Conservation (phyloP, 2,113 vertebrate genomes). For the Anhinga anhinga region DNA sequence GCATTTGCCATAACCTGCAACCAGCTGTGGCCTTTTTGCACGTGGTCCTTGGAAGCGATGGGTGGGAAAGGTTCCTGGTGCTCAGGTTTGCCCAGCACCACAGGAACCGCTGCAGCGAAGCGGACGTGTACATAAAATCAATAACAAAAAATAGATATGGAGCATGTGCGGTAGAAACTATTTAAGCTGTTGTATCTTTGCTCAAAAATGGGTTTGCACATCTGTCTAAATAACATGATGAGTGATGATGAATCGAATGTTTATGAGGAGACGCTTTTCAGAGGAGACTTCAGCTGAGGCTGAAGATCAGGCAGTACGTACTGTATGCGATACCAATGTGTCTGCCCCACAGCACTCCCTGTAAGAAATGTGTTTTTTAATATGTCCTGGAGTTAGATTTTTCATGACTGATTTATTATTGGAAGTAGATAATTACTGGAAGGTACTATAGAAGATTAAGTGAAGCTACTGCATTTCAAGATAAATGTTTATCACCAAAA, state of each 20-base stretch:
- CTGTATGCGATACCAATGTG: not conserved
- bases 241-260: not conserved
- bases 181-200: not conserved
- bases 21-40: not conserved
- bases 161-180: not conserved
- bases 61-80: not conserved
- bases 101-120: not conserved
- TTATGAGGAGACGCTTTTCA: not conserved
- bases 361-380: not conserved
- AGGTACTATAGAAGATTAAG: not conserved
- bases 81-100: accelerated
- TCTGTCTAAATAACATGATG: not conserved
- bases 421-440: not conserved
- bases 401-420: not conserved
- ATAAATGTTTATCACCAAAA: not conserved
- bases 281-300: not conserved
- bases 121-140: accelerated
- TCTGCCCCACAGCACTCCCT: not conserved
- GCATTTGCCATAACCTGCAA: not conserved
- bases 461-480: not conserved
- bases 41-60: not conserved
- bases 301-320: not conserved
- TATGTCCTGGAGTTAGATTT: not conserved
- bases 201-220: not conserved
- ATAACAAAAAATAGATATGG: not conserved